Base-by-base conservation (phyloP, 1,140 invertebrate genomes). In the Protaetia brevitarsis region DNA sequence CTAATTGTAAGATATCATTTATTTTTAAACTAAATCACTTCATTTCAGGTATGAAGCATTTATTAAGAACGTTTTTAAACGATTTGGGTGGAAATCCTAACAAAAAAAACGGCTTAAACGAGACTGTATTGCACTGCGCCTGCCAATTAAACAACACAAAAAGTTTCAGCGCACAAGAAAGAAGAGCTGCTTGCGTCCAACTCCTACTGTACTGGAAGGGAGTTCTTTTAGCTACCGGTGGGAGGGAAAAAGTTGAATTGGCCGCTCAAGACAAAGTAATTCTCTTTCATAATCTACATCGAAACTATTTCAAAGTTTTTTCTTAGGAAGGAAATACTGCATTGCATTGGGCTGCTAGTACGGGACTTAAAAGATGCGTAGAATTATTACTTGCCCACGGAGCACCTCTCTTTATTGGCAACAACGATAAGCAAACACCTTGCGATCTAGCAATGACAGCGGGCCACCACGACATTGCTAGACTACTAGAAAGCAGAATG, bases 71-170 rank as follows among this genome's bases (percentile, higher is more conserved):
- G 66, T 89, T 89, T 77, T 78, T 89, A 0, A 84, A 81, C 73
- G 87, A 88, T 67, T 77, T 87, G 51, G 82, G 83, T 41, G 88
- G 87, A 21, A 89, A 89, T 76, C 88, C 87, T 10, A 89, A 89
- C 76, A 89, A 89, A 74, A 85, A 83, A 58, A 90, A 90, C 77
- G 81, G 77, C 21, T 76, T 79, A 29, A 87, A 89, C 73, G 87
- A 89, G 74, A 88, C 84, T 2, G 82, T 84, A 1, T 76, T 89
- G 31, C 88, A 89, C 74, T 82, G 81, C 71, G 85, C 86, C 4
- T 89, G 86, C 72, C 82, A 83, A 69, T 79, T 87, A 36, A 77
- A 78, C 31, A 71, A 80, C 58, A 81, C 78, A 34, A 79, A 82
- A 75, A 80, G 79, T 70, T 80, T 80, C 41, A 81, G 84, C 27